phyloP scores from a whole-genome alignment of 2,113 vertebrate genomes.

The Odocoileus virginianus region DNA sequence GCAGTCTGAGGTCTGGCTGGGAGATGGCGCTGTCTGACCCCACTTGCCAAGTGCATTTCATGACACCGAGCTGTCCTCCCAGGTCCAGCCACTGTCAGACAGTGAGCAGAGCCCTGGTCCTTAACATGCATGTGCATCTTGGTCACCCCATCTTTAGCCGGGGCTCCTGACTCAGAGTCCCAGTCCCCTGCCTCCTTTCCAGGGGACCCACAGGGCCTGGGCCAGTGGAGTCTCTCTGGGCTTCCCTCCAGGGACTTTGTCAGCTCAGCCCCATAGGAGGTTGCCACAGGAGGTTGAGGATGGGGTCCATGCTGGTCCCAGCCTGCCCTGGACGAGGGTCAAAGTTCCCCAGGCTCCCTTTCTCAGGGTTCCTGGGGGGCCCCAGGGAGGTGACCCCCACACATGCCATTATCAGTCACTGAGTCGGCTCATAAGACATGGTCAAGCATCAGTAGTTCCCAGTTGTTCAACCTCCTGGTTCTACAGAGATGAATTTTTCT shows the following conservation, averaged over 20 bases:
- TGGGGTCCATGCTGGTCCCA: rapidly evolving
- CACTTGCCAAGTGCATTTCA: rapidly evolving
- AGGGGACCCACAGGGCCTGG: neutral
- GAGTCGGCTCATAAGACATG: neutral
- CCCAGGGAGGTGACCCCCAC: neutral
- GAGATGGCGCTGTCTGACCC: neutral
- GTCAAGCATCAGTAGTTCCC: rapidly evolving
- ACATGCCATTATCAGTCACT: rapidly evolving
- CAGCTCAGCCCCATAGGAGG: neutral
- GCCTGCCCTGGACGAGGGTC: rapidly evolving
- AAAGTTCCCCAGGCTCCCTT: neutral
- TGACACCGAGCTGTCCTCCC: rapidly evolving
- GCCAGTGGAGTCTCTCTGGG: rapidly evolving
- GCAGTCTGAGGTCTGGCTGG: neutral
- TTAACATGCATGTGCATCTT: rapidly evolving
- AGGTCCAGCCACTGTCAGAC: rapidly evolving
- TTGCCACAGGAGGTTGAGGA: neutral
- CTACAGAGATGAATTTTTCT: rapidly evolving
- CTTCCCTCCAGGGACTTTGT: rapidly evolving
- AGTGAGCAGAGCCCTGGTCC: neutral
- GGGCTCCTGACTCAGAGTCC: neutral
- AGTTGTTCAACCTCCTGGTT: rapidly evolving
- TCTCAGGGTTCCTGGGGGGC: neutral
- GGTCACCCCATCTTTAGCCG: rapidly evolving
- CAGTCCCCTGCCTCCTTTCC: rapidly evolving